Base-by-base conservation (phyloP, 2,797 vertebrate species). In the Muscicapa striata region DNA sequence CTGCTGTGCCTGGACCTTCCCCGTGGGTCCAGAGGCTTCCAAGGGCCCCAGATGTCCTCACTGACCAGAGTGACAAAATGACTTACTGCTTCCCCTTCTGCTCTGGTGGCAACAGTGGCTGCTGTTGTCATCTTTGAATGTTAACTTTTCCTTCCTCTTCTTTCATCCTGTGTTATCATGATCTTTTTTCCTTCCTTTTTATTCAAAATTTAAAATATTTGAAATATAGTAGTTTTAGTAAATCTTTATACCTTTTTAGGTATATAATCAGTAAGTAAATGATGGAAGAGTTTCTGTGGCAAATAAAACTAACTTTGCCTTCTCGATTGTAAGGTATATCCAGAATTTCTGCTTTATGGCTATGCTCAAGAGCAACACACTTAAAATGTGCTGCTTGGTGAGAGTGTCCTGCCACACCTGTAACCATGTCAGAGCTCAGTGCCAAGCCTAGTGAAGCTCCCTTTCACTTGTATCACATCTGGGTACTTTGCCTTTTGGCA, bases 401-500 rank as follows among this genome's bases (percentile, higher is more conserved):
- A 49, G 69, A 26, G 46, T 55, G 73, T 34, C 79, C n/a, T 61
- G 24, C 58, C 61, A 70, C 61, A 76, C 85, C 52, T 94, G 67
- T 76, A 81, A 54, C 45, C 11, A 4, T 49, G 58, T 66, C 59
- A 67, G n/a, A 67, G 63, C 78, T 87, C 66, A 41, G 55, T 36
- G 55, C 73, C 73, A 67, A 75, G 49, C 29, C 72, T 54, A 24
- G 59, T 49, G 91, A 86, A 79, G 29, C 43, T 59, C 72, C 79
- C 70, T 83, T 95, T 94, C 59, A 55, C 88, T 96, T 72, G 52
- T 41, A 11, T 80, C 93, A 88, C 93, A 84, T 97, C 66, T 92
- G 89, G 27, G 43, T 78, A 76, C 90, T 94, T 66, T 93, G 52
- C 88, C 66, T 95, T 89, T 92, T 95, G 89, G 95, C 90, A 79